Evolutionary conservation across 2,888 invertebrate species (phyloP).

Genomic region (Frankliniella intonsa): DNA sequence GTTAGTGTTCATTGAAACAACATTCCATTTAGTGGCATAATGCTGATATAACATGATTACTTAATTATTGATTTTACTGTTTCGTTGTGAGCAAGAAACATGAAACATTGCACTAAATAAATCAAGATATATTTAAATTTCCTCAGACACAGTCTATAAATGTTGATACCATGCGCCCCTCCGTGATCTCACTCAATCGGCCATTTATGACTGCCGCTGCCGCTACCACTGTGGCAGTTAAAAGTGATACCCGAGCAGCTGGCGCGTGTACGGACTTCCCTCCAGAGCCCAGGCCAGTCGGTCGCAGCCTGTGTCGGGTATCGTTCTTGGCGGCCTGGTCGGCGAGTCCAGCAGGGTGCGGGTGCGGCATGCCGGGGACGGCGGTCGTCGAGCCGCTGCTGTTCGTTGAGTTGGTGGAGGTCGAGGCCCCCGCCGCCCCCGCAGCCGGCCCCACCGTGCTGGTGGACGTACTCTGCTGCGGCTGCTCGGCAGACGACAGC

Average conservation of each 20-base stretch:
- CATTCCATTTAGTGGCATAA: no score
- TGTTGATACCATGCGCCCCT: no score
- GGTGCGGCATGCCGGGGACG: no score
- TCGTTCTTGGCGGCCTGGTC: no score
- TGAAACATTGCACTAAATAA: neutral
- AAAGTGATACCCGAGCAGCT: neutral
- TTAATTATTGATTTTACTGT: neutral
- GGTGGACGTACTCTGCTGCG: neutral
- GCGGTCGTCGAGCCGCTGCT: neutral
- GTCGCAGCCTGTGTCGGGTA: neutral
- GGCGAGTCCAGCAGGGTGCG: no score
- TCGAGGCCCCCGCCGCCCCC: neutral
- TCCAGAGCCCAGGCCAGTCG: neutral
- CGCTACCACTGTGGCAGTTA: no score
- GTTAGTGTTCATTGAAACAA: no score
- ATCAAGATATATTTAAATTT: neutral
- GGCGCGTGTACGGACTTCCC: neutral
- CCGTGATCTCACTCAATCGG: no score
- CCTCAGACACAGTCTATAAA: neutral
- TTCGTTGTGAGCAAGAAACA: neutral
- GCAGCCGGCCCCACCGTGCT: neutral
- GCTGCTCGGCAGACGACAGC: neutral
- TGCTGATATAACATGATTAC: neutral
- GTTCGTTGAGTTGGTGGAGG: neutral
- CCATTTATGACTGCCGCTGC: no score